A percentile compares a stretch with the other conserved stretches of the same genome.
These are phyloP conservation scores for Melanotus villosus DNA, from an alignment of 2,888 invertebrate genomes.

Conservation along the genomic window DNA sequence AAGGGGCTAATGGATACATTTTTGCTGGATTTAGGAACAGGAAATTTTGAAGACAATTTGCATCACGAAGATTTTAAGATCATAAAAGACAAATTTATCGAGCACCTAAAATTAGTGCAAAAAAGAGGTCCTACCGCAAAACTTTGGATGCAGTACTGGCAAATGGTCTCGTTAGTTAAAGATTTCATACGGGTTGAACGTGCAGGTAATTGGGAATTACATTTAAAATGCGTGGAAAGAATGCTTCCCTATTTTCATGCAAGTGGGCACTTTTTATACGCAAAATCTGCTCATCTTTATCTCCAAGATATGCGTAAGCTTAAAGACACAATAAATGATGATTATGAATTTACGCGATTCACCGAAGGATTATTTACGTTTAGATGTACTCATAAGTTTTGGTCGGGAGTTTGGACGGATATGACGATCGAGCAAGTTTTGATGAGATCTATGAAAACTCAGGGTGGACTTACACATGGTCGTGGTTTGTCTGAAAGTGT, in stretches of 20 bases:
- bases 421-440: slow-evolving; percentile 28
- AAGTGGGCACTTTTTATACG: slow-evolving; percentile 55
- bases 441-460: slow-evolving; percentile 42
- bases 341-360: slow-evolving; percentile 51
- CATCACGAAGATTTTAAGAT: slow-evolving; percentile 47
- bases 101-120: slow-evolving; percentile 45
- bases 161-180: slow-evolving; percentile 54
- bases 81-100: slow-evolving; percentile 47
- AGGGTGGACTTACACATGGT: slow-evolving; percentile 53
- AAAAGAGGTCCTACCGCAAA: slow-evolving; percentile 51
- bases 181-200: slow-evolving; percentile 58
- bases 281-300: slow-evolving; percentile 55
- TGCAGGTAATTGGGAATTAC: slow-evolving; percentile 56
- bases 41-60: slow-evolving; percentile 35
- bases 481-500: slow-evolving; percentile 55
- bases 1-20: slow-evolving; percentile 50
- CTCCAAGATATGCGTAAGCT: slow-evolving; percentile 56
- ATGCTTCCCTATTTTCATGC: slow-evolving; percentile 51
- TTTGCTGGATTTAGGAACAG: slow-evolving; percentile 46
- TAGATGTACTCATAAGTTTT: slow-evolving; percentile 36
- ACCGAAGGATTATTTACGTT: slow-evolving; percentile 47
- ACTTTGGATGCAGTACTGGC: too few species aligned
- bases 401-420: slow-evolving; percentile 24
- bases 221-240: slow-evolving; percentile 49
- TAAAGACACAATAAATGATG: slow-evolving; percentile 47